Evolutionary conservation across 2,797 vertebrate species (phyloP).

Genomic region (Sebastes oblongus): DNA sequence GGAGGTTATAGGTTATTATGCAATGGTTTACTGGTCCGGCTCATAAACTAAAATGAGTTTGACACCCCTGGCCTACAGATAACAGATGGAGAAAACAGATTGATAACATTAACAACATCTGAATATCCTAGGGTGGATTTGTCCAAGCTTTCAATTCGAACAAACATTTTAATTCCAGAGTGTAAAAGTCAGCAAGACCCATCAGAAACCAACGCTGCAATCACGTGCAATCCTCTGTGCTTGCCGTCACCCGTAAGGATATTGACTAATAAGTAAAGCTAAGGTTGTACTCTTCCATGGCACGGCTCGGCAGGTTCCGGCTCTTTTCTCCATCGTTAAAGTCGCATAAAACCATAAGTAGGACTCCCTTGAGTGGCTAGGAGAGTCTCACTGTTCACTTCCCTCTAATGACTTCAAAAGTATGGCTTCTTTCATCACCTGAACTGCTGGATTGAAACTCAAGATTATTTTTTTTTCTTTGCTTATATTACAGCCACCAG

Average conservation of each 20-base stretch:
- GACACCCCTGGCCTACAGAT: too few species aligned
- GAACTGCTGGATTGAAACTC: slow-evolving; percentile 2
- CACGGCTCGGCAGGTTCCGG: slow-evolving; percentile 10
- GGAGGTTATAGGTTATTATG: too few species aligned
- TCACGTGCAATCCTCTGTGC: slow-evolving; percentile 3
- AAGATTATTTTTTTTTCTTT: background rate
- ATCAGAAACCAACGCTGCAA: slow-evolving; percentile 10
- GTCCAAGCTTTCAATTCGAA: background rate
- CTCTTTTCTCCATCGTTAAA: slow-evolving; percentile 53
- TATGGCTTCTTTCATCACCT: background rate
- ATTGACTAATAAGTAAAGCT: slow-evolving; percentile 33
- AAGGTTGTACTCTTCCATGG: slow-evolving; percentile 8
- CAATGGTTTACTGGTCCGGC: too few species aligned
- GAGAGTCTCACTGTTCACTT: slow-evolving; percentile 20
- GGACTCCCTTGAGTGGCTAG: slow-evolving; percentile 12
- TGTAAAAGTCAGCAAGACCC: slow-evolving; percentile 8
- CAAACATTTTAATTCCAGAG: slow-evolving; percentile 26
- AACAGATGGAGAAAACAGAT: background rate
- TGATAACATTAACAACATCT: background rate
- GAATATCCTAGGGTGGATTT: background rate
- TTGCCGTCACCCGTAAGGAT: background rate
- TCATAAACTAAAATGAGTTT: too few species aligned
- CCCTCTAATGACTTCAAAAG: slow-evolving; percentile 36
- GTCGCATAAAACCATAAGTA: slow-evolving; percentile 43
- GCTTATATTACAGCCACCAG: background rate